A percentile compares a stretch with the other conserved stretches of the same genome.
Conservation (phyloP, 1,140 invertebrate species). For the Neodiprion pinetum region DNA sequence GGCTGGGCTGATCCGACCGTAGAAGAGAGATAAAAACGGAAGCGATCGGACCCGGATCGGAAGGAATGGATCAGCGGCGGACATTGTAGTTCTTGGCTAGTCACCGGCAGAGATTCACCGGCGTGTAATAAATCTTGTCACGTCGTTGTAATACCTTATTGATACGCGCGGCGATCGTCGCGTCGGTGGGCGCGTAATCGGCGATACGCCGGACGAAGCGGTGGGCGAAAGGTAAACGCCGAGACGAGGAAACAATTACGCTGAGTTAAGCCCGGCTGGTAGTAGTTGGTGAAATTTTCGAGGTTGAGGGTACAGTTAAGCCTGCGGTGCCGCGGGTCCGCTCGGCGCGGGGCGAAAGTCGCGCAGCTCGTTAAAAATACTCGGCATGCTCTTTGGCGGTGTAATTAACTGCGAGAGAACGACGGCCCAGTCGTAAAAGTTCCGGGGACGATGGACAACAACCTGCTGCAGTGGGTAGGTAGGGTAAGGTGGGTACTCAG, state of each 20-base stretch:
- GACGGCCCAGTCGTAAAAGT: neutral
- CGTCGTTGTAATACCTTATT: neutral
- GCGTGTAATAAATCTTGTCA: neutral
- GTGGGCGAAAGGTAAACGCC: neutral
- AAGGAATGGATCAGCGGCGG: neutral
- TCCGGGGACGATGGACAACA: neutral
- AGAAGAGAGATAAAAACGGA: neutral
- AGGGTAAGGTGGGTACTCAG: neutral
- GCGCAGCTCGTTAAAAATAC: no score
- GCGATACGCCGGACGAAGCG: no score
- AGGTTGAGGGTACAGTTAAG: no score
- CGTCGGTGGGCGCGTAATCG: no score
- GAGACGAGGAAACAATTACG: no score
- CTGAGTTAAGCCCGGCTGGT: no score
- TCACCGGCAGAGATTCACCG: neutral
- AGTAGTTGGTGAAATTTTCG: no score
- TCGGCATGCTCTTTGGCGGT: no score
- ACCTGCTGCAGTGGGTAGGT: neutral
- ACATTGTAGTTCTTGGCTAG: conserved; percentile 4
- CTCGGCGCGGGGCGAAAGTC: no score
- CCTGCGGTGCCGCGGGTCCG: no score
- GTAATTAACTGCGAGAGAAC: no score
- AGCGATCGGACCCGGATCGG: neutral
- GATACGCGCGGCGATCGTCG: no score
- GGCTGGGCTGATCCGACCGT: neutral